Conservation (phyloP, 2,888 invertebrate genomes). For the Kryphioiulus occultus region DNA sequence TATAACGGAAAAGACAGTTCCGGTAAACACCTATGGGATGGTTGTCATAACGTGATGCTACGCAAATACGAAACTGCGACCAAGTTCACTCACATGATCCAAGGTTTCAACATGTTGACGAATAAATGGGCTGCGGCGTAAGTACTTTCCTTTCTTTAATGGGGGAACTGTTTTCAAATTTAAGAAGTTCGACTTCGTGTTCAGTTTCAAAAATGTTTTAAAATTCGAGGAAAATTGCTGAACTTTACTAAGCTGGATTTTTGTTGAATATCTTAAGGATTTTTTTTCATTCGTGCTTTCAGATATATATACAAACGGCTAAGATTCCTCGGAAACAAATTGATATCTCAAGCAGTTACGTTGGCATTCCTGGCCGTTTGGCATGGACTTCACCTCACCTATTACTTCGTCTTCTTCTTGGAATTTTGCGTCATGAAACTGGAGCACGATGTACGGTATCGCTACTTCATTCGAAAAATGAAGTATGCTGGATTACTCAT, state of each 20-base stretch:
- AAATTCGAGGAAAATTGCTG: too few relatives aligned
- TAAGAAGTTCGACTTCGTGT: too few relatives aligned
- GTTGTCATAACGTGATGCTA: constrained; percentile 88
- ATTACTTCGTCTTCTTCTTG: constrained; percentile 89
- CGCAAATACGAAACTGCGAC: constrained; percentile 80
- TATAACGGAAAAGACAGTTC: constrained; percentile 77
- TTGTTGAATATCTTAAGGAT: background rate
- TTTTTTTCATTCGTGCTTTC: constrained; percentile 50
- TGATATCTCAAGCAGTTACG: constrained; percentile 80
- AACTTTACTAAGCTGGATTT: too few relatives aligned
- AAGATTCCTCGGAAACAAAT: constrained; percentile 84
- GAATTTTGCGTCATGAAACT: constrained; percentile 81
- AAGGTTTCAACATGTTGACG: constrained; percentile 94
- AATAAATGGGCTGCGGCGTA: constrained; percentile 90
- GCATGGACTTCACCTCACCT: constrained; percentile 96
- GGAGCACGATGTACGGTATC: constrained; percentile 46
- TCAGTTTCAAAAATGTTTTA: too few relatives aligned
- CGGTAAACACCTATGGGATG: constrained; percentile 79
- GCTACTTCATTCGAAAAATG: too few relatives aligned
- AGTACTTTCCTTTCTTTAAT: constrained; percentile 57
- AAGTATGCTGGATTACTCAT: too few relatives aligned
- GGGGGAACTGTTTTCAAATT: background rate
- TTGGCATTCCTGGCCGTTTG: constrained; percentile 89
- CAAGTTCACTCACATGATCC: constrained; percentile 85
- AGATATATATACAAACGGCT: constrained; percentile 91